These are phyloP conservation scores for Falco peregrinus DNA, from an alignment of 2,797 vertebrate genomes.

Conservation along the genomic window DNA sequence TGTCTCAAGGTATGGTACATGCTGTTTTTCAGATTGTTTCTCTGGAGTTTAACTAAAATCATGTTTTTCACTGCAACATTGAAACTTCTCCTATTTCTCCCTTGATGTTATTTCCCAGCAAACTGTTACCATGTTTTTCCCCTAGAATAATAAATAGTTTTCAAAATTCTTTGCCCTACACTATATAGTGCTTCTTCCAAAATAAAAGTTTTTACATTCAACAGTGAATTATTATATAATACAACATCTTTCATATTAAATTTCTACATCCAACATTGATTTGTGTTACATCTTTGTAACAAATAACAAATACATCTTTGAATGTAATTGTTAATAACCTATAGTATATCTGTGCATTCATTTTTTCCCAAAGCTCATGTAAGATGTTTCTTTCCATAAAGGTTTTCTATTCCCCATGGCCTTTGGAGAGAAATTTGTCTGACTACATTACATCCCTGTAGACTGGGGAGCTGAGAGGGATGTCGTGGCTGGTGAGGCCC, in stretches of 20 bases:
- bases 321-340: neutral
- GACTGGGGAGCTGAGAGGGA: neutral
- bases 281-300: neutral
- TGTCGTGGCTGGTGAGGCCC: accelerated
- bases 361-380: neutral
- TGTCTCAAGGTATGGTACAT: neutral
- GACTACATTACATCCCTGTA: accelerated
- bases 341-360: neutral
- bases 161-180: neutral
- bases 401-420: neutral
- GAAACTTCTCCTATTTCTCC: neutral
- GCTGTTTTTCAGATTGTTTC: conserved; percentile 2
- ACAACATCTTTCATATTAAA: neutral
- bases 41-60: neutral
- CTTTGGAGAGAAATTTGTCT: neutral
- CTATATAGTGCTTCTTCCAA: neutral
- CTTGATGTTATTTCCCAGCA: neutral
- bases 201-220: neutral
- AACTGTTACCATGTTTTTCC: neutral
- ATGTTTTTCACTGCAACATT: neutral
- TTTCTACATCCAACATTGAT: neutral
- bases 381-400: neutral
- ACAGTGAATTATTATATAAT: neutral
- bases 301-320: neutral
- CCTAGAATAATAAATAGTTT: neutral